Evolutionary conservation across 2,888 invertebrate genomes (phyloP), one percentile per base, ranked within the genome.

Genomic region (Trichogramma dendrolimi): DNA sequence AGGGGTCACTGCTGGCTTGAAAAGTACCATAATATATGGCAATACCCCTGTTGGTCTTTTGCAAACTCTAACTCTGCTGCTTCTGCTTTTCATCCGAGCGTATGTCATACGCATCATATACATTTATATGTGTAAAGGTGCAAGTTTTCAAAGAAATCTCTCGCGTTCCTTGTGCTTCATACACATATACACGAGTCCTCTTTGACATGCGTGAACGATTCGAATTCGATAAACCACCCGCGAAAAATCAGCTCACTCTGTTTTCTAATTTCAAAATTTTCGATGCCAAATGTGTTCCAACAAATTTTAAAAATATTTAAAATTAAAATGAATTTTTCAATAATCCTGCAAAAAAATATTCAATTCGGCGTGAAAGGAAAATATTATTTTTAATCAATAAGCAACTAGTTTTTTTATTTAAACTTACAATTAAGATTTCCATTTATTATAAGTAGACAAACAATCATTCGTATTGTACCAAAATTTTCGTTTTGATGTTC

Each of bases 11-110:
- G 60, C 68, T 68, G 67, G 70, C 69, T 69, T 69, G 71, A 74
- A 76, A 76, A 75, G 76, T 76, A 75, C 75, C 75, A 73, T 73
- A 75, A 75, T 76, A 74, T 72, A 73, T 72, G 70, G 71, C 72
- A 75, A 75, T 75, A 74, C 75, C 74, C 72, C 74, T 73, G 72
- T 70, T 73, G 67, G 71, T 68, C 74, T 73, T 73, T 73, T 71
- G 62, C 72, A 70, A 73, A 73, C 75, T 76, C 75, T 69, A 71
- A 41, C 71, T 71, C 63, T 68, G 69, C 70, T 70, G 67, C 62
- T 66, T 70, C 68, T 67, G 68, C 64, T 63, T 63, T 60, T 58
- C 63, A 65, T 63, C 63, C 65, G 27, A 39, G 39, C 49, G n/a
- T 40, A 48, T 11, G 27, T 14, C 43, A 6, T 43, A 43, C 53